Base-by-base conservation (phyloP, 2,888 invertebrate species). In the Tinea trinotella region DNA sequence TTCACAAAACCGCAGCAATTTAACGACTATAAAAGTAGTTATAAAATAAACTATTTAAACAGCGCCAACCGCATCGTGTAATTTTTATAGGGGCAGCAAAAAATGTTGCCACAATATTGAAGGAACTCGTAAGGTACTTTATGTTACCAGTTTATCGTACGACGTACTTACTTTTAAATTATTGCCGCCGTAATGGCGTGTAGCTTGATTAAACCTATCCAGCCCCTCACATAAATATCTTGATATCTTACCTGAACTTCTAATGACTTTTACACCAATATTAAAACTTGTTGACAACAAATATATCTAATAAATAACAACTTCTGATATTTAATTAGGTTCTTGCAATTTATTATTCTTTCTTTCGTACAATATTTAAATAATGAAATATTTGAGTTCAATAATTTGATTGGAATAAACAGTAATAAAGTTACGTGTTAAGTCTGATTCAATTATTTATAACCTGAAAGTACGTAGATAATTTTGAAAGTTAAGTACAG, bases 141-240 rank as follows among this genome's bases (percentile, higher is more conserved):
- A 48, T 48, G 48, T 10, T 17, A 4, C 48, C 48, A 20, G 48
- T 48, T 19, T 48, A 48, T 20, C 50, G 24, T 50, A 50, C 22
- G 50, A 50, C 24, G 50, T 50, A 50, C 24, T 50, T 50, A 50
- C 50, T 50, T 50, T 50, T 24, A 50, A 50, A 50, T 50, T 50
- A 50, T 50, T 50, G 24, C 50, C 50, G 22, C 9, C 22, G 24
- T 24, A 50, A 50, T 50, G 50, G 50, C 50, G 48, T 24, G 50
- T 24, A 50, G 24, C 24, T 50, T 50, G 50, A 50, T 50, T 50
- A 50, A 50, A 50, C 50, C 50, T 50, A 50, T 50, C 50, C 24
- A 24, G 24, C 24, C 24, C 48, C 15, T 24, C 7, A 50, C 50
- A 50, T 50, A 50, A 50, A 50, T 50, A 50, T 50, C 50, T 50